Evolutionary conservation across 2,888 invertebrate species (phyloP).

Genomic region (Napeogenes sylphis): DNA sequence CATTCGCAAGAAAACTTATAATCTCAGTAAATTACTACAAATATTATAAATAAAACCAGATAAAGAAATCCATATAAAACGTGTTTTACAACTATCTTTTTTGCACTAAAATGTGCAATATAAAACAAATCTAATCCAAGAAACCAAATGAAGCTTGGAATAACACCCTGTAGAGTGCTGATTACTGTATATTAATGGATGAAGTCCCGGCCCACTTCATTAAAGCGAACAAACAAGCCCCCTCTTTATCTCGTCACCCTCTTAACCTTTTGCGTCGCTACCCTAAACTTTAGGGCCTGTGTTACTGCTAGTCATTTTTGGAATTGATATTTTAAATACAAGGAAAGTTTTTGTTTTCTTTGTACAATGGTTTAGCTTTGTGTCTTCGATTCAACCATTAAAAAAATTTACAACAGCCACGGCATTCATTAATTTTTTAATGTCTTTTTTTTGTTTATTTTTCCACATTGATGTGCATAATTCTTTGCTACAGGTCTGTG

Average conservation of each 20-base stretch:
- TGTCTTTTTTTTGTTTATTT: too few relatives aligned
- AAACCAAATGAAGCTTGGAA: constrained; percentile 18
- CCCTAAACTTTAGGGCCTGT: constrained; percentile 22
- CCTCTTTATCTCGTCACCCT: constrained; percentile 62
- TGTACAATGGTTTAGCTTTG: constrained; percentile 10
- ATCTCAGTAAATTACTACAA: too few relatives aligned
- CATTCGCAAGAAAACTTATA: too few relatives aligned
- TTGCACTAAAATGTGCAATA: too few relatives aligned
- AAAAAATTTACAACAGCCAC: too few relatives aligned
- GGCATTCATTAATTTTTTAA: too few relatives aligned
- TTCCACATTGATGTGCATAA: background rate
- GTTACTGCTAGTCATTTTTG: constrained; percentile 16
- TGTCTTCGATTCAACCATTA: background rate
- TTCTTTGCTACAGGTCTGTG: constrained; percentile 80
- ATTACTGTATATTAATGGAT: constrained; percentile 61
- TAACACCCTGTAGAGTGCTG: constrained; percentile 26
- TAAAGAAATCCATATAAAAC: background rate
- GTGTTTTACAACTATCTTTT: background rate
- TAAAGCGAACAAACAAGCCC: constrained; percentile 66
- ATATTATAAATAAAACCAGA: background rate
- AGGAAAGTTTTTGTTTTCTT: background rate
- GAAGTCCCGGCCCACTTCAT: constrained; percentile 66
- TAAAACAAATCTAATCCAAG: constrained; percentile 25
- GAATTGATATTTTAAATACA: constrained; percentile 8
- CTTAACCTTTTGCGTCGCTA: constrained; percentile 40